These are phyloP conservation scores for Brachionus angularis DNA, from an alignment of 1,140 invertebrate species.

Conservation along the genomic window DNA sequence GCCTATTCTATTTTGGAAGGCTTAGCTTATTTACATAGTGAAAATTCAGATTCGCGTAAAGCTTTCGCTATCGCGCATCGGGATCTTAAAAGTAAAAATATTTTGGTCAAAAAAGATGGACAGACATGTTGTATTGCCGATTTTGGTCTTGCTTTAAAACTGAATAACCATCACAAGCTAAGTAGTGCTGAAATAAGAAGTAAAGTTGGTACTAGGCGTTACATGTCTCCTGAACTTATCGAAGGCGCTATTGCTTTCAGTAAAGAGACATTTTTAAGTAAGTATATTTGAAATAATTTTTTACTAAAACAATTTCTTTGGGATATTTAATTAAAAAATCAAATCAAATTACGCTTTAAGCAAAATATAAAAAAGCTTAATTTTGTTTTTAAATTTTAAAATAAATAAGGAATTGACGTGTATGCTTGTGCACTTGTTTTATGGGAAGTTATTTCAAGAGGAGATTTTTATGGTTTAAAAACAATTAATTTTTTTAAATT, in stretches of 20 bases:
- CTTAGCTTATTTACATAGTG: constrained; percentile 68
- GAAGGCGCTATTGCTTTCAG: constrained; percentile 54
- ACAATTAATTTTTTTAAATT: neutral
- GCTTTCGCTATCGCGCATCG: constrained; percentile 86
- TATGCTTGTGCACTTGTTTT: constrained; percentile 88
- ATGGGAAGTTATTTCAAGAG: constrained; percentile 72
- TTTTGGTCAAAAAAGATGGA: constrained; percentile 77
- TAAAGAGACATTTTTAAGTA: constrained; percentile 43
- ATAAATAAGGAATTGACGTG: constrained; percentile 72
- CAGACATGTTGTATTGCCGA: constrained; percentile 87
- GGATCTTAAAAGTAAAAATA: constrained; percentile 92
- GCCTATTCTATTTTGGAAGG: constrained; percentile 72
- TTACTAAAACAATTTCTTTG: too few relatives aligned
- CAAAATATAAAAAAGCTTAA: neutral
- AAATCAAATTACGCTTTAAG: neutral
- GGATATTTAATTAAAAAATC: too few relatives aligned
- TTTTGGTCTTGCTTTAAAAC: constrained; percentile 64
- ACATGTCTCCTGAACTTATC: constrained; percentile 85
- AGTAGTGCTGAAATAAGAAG: constrained; percentile 40
- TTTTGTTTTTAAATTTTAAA: neutral
- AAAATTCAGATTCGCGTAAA: constrained; percentile 63
- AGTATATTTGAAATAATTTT: too few relatives aligned
- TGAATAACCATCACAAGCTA: constrained; percentile 21
- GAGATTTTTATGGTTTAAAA: constrained; percentile 34
- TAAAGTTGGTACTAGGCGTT: constrained; percentile 67